Evolutionary conservation across 2,797 vertebrate species (phyloP), one percentile per base, ranked within the genome.

Genomic region (Alcedo atthis): DNA sequence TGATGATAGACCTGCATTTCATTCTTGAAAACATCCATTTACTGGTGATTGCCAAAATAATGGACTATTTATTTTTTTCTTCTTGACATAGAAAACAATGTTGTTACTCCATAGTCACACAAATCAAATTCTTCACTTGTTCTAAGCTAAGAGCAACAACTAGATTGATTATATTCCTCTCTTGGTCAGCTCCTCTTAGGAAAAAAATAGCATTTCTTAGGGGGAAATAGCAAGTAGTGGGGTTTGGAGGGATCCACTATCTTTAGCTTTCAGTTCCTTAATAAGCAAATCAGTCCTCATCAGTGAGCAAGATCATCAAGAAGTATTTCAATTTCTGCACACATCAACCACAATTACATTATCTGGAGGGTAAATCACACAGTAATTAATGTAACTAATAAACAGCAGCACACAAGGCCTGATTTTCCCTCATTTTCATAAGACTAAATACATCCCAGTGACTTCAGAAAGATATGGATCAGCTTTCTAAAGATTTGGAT

Each of bases 11-110:
- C 35, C n/a, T 12, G 16, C 74, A 66, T 85, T 87, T 66, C 49
- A 20, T 30, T 32, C 87, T 51, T 67, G 51, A 71, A 81, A 87
- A 69, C 55, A 78, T 59, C 62, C 35, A 57, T 89, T 89, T 87
- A 32, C 62, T 35, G 80, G 5, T 84, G 82, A 58, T 59, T 42
- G 87, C 87, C 62, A 83, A 57, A 94, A 93, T 68, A 69, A 87
- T 45, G 46, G 79, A 33, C 78, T 79, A 32, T 61, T 71, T 45
- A 10, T 75, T 66, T 67, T 57, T 69, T 58, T 76, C 37, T 64
- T 8, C 48, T 55, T 93, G 76, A 59, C 55, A 18, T 33, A 32
- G 49, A 78, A 81, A 95, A 81, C 85, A 92, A 87, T 59, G 28
- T 53, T 90, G 21, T 75, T 87, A 30, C 43, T 25, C 58, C 43